Evolutionary conservation across 2,113 vertebrate genomes (phyloP).

Genomic region (Psephotus haematonotus): DNA sequence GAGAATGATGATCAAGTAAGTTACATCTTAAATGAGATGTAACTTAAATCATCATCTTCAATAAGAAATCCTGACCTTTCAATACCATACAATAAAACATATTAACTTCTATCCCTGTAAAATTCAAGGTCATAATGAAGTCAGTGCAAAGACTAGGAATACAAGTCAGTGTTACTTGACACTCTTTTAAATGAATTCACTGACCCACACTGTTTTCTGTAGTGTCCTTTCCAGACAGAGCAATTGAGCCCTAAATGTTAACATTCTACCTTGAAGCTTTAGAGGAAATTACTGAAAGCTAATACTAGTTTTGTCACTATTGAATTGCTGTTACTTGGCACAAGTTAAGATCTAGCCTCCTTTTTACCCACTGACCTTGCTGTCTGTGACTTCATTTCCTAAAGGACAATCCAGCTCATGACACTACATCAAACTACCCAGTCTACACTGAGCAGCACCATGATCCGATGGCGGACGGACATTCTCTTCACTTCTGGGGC

Average conservation of each 20-base stretch:
- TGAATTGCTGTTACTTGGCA: neutral
- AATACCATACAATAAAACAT: neutral
- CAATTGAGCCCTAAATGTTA: neutral
- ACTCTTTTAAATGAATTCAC: neutral
- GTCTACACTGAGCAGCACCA: rapidly evolving
- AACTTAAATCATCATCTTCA: neutral
- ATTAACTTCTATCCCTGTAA: neutral
- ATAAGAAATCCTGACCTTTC: neutral
- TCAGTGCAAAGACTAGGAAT: neutral
- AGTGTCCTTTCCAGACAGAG: neutral
- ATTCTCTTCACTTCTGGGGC: neutral
- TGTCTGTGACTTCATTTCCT: neutral
- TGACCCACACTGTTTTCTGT: neutral
- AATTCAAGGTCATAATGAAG: neutral
- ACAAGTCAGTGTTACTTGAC: neutral
- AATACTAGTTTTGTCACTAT: neutral
- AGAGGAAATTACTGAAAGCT: neutral
- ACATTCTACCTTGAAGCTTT: neutral
- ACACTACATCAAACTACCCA: neutral
- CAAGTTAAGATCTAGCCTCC: neutral
- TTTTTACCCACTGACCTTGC: neutral
- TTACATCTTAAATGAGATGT: neutral
- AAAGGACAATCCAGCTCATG: neutral
- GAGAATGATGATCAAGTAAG: neutral
- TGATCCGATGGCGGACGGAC: neutral